These are phyloP conservation scores for Diprion similis DNA, from an alignment of 1,140 invertebrate genomes.

Conservation along the genomic window DNA sequence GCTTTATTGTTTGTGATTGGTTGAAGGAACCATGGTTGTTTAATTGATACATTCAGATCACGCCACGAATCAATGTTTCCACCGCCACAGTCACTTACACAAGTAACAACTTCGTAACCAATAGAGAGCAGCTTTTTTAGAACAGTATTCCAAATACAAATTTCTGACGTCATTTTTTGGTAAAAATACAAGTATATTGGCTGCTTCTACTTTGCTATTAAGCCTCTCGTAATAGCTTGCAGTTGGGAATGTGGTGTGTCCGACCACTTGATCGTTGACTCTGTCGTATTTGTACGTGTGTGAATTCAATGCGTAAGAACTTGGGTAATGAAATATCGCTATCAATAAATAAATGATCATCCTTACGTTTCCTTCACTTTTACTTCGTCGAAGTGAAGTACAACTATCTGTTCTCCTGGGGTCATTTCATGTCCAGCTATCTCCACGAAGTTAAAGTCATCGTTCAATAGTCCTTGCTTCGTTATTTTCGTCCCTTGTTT, in stretches of 20 bases:
- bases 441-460: conserved; percentile 25
- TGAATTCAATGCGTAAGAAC: conserved; percentile 12
- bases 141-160: conserved; percentile 35
- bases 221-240: conserved; percentile 44
- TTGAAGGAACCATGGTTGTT: conserved; percentile 29
- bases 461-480: background rate
- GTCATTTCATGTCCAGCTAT: conserved; percentile 22
- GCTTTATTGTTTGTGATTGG: conserved; percentile 31
- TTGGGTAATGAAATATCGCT: conserved; percentile 2
- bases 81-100: conserved; percentile 43
- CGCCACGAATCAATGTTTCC: conserved; percentile 45
- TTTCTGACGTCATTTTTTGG: conserved; percentile 41
- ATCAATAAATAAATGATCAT: background rate
- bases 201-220: conserved; percentile 52
- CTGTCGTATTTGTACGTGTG: conserved; percentile 46
- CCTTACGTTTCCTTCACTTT: conserved; percentile 32
- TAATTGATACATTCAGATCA: conserved; percentile 34
- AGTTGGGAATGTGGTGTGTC: conserved; percentile 43
- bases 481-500: background rate
- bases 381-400: conserved; percentile 46
- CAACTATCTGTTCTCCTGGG: conserved; percentile 32
- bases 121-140: conserved; percentile 39
- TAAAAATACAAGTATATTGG: conserved; percentile 49
- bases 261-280: conserved; percentile 45
- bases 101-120: conserved; percentile 42